phyloP scores from a whole-genome alignment of 2,888 invertebrate genomes.

The Lysandra bellargus region DNA sequence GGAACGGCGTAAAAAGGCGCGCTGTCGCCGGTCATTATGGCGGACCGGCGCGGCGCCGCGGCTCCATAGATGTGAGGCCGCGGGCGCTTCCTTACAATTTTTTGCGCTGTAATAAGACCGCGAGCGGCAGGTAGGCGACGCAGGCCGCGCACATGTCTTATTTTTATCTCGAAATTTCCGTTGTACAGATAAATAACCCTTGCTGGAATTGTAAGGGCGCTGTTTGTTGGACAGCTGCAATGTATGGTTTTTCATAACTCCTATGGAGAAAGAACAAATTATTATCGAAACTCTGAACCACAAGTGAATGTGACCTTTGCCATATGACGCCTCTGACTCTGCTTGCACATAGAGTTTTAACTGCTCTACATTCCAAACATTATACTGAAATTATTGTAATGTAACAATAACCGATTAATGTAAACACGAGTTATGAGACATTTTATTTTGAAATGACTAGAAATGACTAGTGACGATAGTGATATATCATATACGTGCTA shows the following conservation, averaged over 20 bases:
- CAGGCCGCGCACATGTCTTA: slow-evolving; percentile 32
- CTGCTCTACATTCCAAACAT: background rate
- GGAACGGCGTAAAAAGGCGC: slow-evolving; percentile 39
- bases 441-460: background rate
- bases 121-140: slow-evolving; percentile 58
- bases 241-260: background rate
- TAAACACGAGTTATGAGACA: too few relatives aligned
- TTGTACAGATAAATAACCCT: slow-evolving; percentile 4
- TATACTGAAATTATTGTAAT: background rate
- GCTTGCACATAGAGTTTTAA: background rate
- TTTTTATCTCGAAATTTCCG: slow-evolving; percentile 3
- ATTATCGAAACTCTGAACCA: too few relatives aligned
- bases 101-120: slow-evolving; percentile 72
- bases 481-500: background rate
- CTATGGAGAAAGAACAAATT: too few relatives aligned
- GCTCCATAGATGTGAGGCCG: slow-evolving; percentile 71
- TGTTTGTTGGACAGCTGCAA: background rate
- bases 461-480: background rate
- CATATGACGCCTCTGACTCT: background rate
- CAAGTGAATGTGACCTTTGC: background rate
- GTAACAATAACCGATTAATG: too few relatives aligned
- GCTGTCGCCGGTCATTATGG: slow-evolving; percentile 36
- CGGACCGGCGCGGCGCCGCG: slow-evolving; percentile 63
- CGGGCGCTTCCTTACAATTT: slow-evolving; percentile 65
- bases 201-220: background rate